phyloP scores from a whole-genome alignment of 2,797 vertebrate genomes.

The Paramormyrops hopkinsi region DNA sequence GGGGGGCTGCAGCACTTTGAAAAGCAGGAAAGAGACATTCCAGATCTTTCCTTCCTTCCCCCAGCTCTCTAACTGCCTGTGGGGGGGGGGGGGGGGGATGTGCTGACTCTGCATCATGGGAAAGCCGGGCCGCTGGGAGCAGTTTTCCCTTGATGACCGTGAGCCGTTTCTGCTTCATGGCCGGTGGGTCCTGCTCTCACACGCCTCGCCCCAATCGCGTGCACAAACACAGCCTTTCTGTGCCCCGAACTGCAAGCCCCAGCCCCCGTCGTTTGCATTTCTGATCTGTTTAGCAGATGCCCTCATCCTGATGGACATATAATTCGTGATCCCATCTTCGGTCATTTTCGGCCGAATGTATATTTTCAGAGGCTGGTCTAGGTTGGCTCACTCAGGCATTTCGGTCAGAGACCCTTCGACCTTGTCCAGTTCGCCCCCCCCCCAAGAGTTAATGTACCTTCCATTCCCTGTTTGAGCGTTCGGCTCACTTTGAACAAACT shows the following conservation, averaged over 20 bases:
- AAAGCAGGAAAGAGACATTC: not conserved
- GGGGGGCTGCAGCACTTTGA: not conserved
- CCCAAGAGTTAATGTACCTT: not conserved
- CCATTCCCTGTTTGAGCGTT: not conserved
- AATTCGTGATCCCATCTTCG: not conserved
- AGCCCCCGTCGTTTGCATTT: not conserved
- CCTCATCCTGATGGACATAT: not conserved
- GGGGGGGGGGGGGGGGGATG: not conserved
- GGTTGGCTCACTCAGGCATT: not conserved
- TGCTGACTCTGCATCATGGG: not conserved
- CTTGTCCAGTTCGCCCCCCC: not conserved
- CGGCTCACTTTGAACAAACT: not conserved
- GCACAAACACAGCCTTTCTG: not conserved
- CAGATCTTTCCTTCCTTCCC: not conserved
- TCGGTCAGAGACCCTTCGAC: not conserved
- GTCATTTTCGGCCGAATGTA: not conserved
- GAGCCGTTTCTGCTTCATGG: not conserved
- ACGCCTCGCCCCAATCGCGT: not conserved
- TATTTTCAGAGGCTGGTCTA: not conserved
- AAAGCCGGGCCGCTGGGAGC: not conserved
- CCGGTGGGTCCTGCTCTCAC: not conserved
- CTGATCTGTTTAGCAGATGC: not conserved
- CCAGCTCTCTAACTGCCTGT: not conserved
- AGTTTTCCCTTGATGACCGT: not conserved
- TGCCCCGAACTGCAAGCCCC: too few species aligned